Conservation (phyloP, 2,797 vertebrate species). For the Alcedo atthis region DNA sequence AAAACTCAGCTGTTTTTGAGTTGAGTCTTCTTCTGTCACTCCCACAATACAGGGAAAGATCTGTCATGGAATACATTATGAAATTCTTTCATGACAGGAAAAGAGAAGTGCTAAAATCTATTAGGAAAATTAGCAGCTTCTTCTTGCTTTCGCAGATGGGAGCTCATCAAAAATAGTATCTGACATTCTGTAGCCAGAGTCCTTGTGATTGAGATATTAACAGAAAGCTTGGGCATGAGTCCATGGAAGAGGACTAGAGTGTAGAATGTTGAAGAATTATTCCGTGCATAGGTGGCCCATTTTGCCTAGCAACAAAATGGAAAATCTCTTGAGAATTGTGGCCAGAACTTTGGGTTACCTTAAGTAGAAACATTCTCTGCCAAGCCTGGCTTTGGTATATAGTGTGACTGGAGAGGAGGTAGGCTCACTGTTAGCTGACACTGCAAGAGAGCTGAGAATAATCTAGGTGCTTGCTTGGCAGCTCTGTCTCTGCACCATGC, state of each 20-base stretch:
- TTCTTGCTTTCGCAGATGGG: slow-evolving; percentile 66
- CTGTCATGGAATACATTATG: slow-evolving; percentile 67
- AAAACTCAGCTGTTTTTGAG: slow-evolving; percentile 63
- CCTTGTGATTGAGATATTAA: slow-evolving; percentile 69
- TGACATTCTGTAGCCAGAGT: slow-evolving; percentile 68
- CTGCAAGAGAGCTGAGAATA: not conserved
- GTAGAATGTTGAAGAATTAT: slow-evolving; percentile 41
- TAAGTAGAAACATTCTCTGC: not conserved
- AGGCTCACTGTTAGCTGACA: not conserved
- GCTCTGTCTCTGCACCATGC: not conserved
- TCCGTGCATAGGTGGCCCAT: slow-evolving; percentile 34
- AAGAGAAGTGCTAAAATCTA: slow-evolving; percentile 70
- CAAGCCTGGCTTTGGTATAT: not conserved
- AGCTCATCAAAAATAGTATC: slow-evolving; percentile 69
- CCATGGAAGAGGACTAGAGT: slow-evolving; percentile 43
- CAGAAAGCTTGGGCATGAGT: slow-evolving; percentile 61
- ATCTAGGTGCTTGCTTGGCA: not conserved
- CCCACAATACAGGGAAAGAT: slow-evolving; percentile 66
- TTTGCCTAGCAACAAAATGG: slow-evolving; percentile 56
- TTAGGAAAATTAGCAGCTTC: slow-evolving; percentile 68
- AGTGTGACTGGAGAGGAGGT: slow-evolving; percentile 1
- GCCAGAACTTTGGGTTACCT: slow-evolving; percentile 27
- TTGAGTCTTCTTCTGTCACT: slow-evolving; percentile 64
- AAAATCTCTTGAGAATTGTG: slow-evolving; percentile 24
- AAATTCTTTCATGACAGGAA: slow-evolving; percentile 68